Percentiles rank a stretch among this genome's conserved stretches.
phyloP scores from a whole-genome alignment of 2,113 vertebrate species.

The Carollia perspicillata region DNA sequence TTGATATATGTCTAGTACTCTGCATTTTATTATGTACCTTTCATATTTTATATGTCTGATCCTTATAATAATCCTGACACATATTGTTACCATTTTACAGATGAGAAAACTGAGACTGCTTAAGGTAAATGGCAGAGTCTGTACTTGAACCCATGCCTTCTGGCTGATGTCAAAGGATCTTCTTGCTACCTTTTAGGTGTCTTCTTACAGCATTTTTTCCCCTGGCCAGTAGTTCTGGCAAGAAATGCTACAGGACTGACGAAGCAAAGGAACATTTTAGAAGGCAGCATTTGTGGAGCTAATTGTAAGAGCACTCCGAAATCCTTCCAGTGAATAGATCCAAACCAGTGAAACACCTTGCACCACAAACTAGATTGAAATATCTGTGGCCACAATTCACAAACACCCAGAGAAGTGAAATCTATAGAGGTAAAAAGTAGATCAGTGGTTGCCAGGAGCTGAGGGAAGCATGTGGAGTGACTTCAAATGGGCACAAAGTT shows the following conservation, averaged over 20 bases:
- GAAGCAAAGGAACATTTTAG: slow-evolving; percentile 1
- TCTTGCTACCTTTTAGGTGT: background rate
- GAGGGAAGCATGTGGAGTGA: background rate
- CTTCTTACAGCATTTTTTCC: background rate
- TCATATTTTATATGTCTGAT: background rate
- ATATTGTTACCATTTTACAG: background rate
- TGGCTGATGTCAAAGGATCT: background rate
- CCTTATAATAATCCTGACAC: background rate
- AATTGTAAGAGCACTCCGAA: background rate
- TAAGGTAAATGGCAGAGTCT: background rate
- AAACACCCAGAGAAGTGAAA: background rate
- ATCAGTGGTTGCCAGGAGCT: background rate
- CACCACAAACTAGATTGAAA: background rate
- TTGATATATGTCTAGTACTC: background rate
- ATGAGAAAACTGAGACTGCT: background rate
- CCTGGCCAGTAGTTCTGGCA: background rate
- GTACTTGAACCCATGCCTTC: background rate
- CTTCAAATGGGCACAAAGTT: background rate
- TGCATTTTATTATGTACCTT: background rate
- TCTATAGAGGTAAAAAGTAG: background rate
- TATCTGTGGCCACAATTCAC: background rate
- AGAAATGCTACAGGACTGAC: background rate
- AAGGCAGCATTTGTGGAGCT: background rate
- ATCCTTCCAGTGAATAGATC: background rate
- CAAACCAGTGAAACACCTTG: background rate